Evolutionary conservation across 1,140 invertebrate species (phyloP), one percentile per base, ranked within the genome.

Genomic region (Plectus sambesii): DNA sequence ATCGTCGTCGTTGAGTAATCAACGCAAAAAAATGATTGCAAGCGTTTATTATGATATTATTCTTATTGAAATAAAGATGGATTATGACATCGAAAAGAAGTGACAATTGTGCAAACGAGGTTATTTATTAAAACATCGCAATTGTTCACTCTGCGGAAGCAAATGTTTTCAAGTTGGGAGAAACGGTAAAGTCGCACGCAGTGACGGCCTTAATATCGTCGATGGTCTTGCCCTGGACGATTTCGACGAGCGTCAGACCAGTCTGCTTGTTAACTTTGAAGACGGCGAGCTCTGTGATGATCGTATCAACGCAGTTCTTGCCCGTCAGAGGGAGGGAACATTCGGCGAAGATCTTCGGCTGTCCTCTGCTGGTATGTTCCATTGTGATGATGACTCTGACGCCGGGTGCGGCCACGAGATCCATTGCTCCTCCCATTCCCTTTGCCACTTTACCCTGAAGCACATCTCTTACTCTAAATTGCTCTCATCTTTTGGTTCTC

Each of bases 401-500:
- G 39, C 45, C 45, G 12, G 30, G 30, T 47, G 68, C 69, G 12
- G 87, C 82, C n/a, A 94, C 89, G 26, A 96, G 74, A 72, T 97
- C 92, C 90, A 97, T 97, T 0, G 92, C 90, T 23, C 92, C 92
- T 35, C 92, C 90, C 89, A 97, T 96, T 42, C 23, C 24, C 25
- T 45, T 45, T 19, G 20, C 24, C 3, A 35, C 24, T 15, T 51
- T n/a, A 12, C 3, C 4, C 5, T 51, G 6, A 3, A 12, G 12
- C 25, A 4, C 4, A 6, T 51, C 3, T 15, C n/a, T 29, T 8
- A 12, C 9, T 23, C 9, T 33, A n/a, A 33, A n/a, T n/a, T 9
- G 17, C 9, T 33, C 30, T 12, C n/a, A 33, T 12, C 9, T 9
- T 12, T 33, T 12, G 17, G 17, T n/a, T 12, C n/a, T 33, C n/a